Evolutionary conservation across 2,797 vertebrate species (phyloP), one percentile per base, ranked within the genome.

Genomic region (Xyrichtys novacula): DNA sequence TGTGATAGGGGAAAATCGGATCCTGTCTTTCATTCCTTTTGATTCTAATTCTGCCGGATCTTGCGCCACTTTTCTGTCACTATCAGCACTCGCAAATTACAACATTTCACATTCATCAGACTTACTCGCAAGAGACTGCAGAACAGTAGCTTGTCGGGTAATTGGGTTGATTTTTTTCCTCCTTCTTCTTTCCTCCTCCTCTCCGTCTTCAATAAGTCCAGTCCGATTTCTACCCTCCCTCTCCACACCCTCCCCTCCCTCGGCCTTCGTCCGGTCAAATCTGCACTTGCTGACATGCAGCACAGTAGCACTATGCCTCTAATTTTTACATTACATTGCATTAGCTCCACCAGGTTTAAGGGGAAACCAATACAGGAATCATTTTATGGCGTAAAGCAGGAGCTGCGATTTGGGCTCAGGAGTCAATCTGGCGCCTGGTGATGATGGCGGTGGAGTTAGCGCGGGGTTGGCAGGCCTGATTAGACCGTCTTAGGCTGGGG

Each of bases 321-420:
- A 83, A 89, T 89, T 89, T 89, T 88, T 85, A 89, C 87, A 88
- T 92, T 85, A 90, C 88, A 86, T 89, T 87, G 87, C 87, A 91
- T 91, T 89, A 88, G 89, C 83, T 83, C 62, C 90, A 84, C 69
- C 81, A 80, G 91, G 89, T 93, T 94, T 92, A 86, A 84, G 79
- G 80, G 78, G 85, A 86, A 89, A 91, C 91, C 88, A 92, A 93
- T 92, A 91, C 90, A 87, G 86, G 90, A 93, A 90, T 93, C 88
- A 86, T 91, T 93, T 93, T 90, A 88, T 84, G 88, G 89, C 84
- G 81, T 86, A 89, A 90, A 92, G 91, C 88, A 84, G 89, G 71
- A 81, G 83, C 88, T 76, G 90, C 85, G 89, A 91, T 92, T 92
- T 90, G 88, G 87, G 90, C 92, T 93, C 92, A 92, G 93, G 88